phyloP scores from a whole-genome alignment of 2,797 vertebrate species.

The Chrysocyon brachyurus region DNA sequence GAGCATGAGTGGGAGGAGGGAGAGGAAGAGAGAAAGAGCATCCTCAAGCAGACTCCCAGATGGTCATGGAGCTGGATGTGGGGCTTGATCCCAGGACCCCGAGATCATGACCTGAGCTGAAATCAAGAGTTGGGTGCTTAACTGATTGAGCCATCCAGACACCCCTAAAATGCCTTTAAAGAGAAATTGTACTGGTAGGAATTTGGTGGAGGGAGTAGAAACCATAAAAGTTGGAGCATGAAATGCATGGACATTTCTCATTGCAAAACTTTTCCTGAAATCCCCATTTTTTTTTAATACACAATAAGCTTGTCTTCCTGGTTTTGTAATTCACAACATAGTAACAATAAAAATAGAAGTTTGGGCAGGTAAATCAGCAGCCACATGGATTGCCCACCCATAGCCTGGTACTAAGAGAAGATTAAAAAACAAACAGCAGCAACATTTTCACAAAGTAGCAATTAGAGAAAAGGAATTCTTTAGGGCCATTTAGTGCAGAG shows the following conservation, averaged over 20 bases:
- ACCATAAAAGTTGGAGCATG: neutral
- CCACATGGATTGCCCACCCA: too few relatives aligned
- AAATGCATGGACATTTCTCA: neutral
- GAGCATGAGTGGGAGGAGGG: neutral
- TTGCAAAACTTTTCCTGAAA: neutral
- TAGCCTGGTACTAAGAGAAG: neutral
- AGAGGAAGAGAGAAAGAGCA: neutral
- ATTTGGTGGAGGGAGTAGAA: neutral
- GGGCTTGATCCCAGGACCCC: neutral
- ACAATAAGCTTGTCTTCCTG: neutral
- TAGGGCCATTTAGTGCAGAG: neutral
- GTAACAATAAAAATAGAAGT: neutral
- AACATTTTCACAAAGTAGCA: neutral
- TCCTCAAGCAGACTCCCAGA: neutral
- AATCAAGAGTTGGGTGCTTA: neutral
- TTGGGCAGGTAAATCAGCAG: neutral
- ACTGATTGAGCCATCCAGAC: neutral
- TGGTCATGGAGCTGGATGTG: neutral
- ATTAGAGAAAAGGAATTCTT: neutral
- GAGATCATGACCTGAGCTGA: neutral
- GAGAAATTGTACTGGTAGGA: neutral
- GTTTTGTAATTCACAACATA: neutral
- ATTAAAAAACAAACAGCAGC: neutral
- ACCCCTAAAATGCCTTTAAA: neutral
- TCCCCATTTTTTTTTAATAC: neutral